Percentiles rank a stretch among this genome's conserved stretches.
Evolutionary conservation across 2,888 invertebrate genomes (phyloP).

Genomic region (Chymomyza procnemis): DNA sequence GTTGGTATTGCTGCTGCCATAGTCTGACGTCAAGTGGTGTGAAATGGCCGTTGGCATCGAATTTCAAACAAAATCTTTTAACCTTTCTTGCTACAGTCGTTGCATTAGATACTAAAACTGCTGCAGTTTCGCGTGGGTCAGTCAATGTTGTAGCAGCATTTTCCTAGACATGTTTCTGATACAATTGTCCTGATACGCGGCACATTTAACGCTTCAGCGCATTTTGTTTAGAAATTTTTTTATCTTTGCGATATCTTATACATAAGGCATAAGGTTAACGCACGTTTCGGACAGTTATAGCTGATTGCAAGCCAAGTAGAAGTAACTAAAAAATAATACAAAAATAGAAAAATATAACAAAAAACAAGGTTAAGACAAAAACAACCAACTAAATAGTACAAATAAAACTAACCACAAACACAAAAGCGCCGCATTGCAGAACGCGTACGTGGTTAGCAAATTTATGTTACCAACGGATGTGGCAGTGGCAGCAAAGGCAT

Average conservation of each 20-base stretch:
- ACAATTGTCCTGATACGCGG: slow-evolving; percentile 64
- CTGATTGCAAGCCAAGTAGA: slow-evolving; percentile 26
- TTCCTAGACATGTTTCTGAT: slow-evolving; percentile 65
- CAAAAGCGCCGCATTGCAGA: slow-evolving; percentile 57
- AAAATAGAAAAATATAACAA: slow-evolving; percentile 24
- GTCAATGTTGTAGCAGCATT: slow-evolving; percentile 49
- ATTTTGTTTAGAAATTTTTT: background rate
- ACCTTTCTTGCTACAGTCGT: slow-evolving; percentile 13
- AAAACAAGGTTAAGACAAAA: slow-evolving; percentile 10
- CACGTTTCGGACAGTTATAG: slow-evolving; percentile 42
- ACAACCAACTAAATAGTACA: slow-evolving; percentile 6
- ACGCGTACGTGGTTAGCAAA: slow-evolving; percentile 67
- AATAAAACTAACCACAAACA: slow-evolving; percentile 36
- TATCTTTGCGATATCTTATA: slow-evolving; percentile 69
- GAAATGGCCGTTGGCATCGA: slow-evolving; percentile 69
- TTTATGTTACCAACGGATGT: slow-evolving; percentile 56
- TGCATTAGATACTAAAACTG: slow-evolving; percentile 45
- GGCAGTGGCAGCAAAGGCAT: slow-evolving; percentile 21
- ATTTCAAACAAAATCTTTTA: slow-evolving; percentile 71
- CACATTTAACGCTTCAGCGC: slow-evolving; percentile 66
- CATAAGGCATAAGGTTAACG: slow-evolving; percentile 57
- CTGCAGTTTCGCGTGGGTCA: slow-evolving; percentile 62
- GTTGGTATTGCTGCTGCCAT: slow-evolving; percentile 29
- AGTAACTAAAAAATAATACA: slow-evolving; percentile 42
- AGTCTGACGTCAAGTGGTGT: slow-evolving; percentile 57